These are phyloP conservation scores for Cynopterus brachyotis DNA, from an alignment of 2,113 vertebrate genomes.

Conservation along the genomic window DNA sequence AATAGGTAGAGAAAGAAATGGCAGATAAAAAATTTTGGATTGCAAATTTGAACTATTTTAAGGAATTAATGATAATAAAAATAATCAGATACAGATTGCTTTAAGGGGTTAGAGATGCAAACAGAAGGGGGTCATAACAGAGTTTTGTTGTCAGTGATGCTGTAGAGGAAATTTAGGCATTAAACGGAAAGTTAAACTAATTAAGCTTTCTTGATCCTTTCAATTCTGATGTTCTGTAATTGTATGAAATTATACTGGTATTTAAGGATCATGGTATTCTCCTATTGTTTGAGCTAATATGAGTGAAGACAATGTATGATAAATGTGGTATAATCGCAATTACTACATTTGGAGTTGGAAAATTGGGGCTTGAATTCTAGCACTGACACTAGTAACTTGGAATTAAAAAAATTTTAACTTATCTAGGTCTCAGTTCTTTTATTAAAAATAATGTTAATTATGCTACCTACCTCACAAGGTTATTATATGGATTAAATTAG, in stretches of 20 bases:
- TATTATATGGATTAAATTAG: background rate
- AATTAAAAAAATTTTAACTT: background rate
- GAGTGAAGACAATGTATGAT: background rate
- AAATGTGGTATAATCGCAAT: background rate
- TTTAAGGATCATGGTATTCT: background rate
- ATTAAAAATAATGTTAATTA: background rate
- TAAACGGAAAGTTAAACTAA: background rate
- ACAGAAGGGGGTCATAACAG: background rate
- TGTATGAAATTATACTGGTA: background rate
- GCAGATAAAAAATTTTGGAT: background rate
- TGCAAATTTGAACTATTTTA: background rate
- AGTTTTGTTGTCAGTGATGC: background rate
- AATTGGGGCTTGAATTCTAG: background rate
- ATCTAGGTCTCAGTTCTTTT: background rate
- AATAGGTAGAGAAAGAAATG: background rate
- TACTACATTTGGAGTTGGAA: background rate
- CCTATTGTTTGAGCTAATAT: background rate
- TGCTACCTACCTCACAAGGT: background rate
- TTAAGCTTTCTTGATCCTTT: background rate
- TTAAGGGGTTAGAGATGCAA: background rate
- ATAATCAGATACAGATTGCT: background rate
- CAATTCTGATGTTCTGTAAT: background rate
- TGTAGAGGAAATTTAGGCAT: background rate
- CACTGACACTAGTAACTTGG: background rate
- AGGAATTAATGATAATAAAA: background rate